Conservation (phyloP, 2,888 invertebrate genomes). For the Ennomos erosarius region DNA sequence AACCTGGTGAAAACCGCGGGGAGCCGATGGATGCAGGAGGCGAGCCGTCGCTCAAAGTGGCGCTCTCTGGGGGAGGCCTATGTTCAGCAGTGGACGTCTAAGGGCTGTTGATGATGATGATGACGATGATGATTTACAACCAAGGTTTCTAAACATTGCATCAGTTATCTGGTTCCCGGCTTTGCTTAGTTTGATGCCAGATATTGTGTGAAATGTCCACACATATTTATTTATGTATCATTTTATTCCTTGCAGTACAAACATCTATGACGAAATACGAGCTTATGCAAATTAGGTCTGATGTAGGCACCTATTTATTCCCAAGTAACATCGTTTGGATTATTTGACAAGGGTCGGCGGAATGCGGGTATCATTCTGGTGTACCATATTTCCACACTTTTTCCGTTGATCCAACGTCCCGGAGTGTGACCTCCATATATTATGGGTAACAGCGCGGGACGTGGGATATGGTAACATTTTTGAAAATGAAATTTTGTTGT, state of each 20-base stretch:
- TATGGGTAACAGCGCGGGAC: constrained; percentile 44
- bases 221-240: no score
- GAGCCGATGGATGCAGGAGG: no score
- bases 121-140: no score
- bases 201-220: no score
- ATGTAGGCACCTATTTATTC: constrained; percentile 56
- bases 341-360: constrained; percentile 67
- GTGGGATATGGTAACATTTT: constrained; percentile 28
- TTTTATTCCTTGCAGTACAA: constrained; percentile 6
- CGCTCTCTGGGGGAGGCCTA: no score
- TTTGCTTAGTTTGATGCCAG: no score
- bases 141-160: no score
- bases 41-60: no score
- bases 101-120: no score
- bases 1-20: no score
- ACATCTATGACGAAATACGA: constrained; percentile 29
- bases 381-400: constrained; percentile 66
- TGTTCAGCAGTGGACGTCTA: no score
- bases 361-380: constrained; percentile 59
- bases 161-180: no score
- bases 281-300: constrained; percentile 57
- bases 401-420: constrained; percentile 57
- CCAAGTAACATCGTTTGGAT: constrained; percentile 55
- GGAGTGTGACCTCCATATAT: constrained; percentile 64
- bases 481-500: constrained; percentile 21